phyloP scores from a whole-genome alignment of 2,113 vertebrate genomes.

The Bambusicola thoracicus region DNA sequence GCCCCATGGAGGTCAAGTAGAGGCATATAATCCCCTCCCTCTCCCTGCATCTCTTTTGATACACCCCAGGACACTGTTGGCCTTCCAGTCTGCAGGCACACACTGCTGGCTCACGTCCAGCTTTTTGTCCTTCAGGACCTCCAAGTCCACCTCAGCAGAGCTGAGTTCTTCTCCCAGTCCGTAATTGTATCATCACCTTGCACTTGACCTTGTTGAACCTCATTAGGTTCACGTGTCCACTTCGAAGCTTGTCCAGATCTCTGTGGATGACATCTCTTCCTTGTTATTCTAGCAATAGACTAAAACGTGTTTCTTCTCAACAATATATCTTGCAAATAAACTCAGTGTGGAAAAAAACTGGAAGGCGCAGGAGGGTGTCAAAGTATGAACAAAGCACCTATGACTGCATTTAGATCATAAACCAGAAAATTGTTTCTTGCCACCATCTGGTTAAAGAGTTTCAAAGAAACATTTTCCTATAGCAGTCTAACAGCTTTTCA shows the following conservation, averaged over 20 bases:
- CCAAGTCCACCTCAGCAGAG: no score
- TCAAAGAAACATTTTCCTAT: not conserved
- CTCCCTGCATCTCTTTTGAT: not conserved
- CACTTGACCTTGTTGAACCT: no score
- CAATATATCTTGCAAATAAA: not conserved
- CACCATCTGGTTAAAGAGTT: not conserved
- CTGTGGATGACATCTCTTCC: not conserved
- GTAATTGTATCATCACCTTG: no score
- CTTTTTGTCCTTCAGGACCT: no score
- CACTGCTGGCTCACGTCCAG: no score
- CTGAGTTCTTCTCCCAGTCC: no score
- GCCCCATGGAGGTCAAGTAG: no score
- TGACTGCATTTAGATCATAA: not conserved
- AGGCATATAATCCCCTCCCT: not conserved
- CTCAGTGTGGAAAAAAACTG: not conserved
- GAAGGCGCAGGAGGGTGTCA: not conserved
- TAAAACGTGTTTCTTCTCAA: accelerated
- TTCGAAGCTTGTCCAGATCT: not conserved
- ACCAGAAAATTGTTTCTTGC: not conserved
- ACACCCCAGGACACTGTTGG: not conserved
- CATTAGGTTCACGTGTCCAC: no score
- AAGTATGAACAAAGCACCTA: not conserved
- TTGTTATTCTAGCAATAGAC: not conserved
- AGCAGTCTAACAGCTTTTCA: not conserved
- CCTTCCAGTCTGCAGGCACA: no score